Evolutionary conservation across 2,113 vertebrate species (phyloP).

Genomic region (Pseudorasbora parva): DNA sequence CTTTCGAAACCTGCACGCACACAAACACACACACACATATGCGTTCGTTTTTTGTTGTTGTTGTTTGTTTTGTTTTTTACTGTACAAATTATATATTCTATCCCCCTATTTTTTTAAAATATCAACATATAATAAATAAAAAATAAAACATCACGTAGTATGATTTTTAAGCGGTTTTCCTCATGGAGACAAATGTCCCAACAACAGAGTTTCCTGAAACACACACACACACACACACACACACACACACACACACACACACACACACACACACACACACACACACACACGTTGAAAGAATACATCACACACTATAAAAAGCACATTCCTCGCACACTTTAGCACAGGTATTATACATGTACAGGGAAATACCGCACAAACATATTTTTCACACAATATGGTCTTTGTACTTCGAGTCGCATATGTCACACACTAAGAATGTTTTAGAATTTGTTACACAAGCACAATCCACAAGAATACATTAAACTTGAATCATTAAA

Average conservation of each 20-base stretch:
- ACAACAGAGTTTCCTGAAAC: no score
- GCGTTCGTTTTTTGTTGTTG: no score
- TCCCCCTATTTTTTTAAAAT: no score
- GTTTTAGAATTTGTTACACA: neutral
- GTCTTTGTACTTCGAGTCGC: neutral
- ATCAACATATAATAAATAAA: no score
- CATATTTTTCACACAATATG: slow-evolving; percentile 16
- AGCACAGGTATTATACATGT: slow-evolving; percentile 8
- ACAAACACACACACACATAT: no score
- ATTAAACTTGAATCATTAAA: neutral
- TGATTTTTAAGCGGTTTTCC: no score
- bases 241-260: neutral
- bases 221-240: neutral
- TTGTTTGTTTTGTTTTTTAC: no score
- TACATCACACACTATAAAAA: neutral
- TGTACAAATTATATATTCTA: no score
- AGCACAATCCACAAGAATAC: neutral
- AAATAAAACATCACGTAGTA: no score
- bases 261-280: neutral
- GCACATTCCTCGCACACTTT: neutral
- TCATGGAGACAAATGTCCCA: no score
- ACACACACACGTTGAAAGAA: neutral
- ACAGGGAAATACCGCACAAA: neutral
- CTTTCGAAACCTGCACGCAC: neutral
- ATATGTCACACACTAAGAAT: neutral